Base-by-base conservation (phyloP, 2,113 vertebrate species). In the Ploceus nigricollis region DNA sequence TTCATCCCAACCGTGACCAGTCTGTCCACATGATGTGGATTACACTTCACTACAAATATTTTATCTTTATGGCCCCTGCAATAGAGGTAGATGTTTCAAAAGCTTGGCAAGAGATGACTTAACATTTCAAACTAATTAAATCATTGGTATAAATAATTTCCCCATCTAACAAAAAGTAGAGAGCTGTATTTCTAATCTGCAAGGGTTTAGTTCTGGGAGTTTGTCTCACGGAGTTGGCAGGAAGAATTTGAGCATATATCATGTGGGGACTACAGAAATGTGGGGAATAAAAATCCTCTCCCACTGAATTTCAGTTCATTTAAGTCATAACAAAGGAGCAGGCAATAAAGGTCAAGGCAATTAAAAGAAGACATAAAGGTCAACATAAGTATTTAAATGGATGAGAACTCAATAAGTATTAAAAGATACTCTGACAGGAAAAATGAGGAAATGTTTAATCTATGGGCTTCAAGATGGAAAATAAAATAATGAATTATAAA, bases 1-100 rank as follows among this genome's bases (percentile, higher is more conserved):
- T 99, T 99, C 42, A 99, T 98, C 33, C 99, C 99, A 92, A 99
- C 99, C 0, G 99, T 99, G 76, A 99, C 98, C 82, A 99, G 97
- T 72, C 98, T 99, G 98, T 99, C 99, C 95, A 98, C 98, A 65
- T 99, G 98, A 95, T 99, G 99, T 3, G 99, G 99, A 86, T 99
- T 99, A 93, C 98, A 99, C 92, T 98, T 99, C 94, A 99, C 98
- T 93, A 99, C 99, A 78, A 99, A 99, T 96, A 99, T 98, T 93
- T 99, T 99, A 53, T 99, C 99, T 94, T 99, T 99, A 77, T 99
- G 99, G 24, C 99, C 99, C 95, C 99, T 99, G 97, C 16, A 97
- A 96, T 51, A 97, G 72, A 96, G 48, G 57, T 13, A 31, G 51
- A 70, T 50, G 64, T 48, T 24, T 93, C 95, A 89, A 90, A 64